Conservation (phyloP, 2,888 invertebrate genomes). For the Coelogynopora nodosa region DNA sequence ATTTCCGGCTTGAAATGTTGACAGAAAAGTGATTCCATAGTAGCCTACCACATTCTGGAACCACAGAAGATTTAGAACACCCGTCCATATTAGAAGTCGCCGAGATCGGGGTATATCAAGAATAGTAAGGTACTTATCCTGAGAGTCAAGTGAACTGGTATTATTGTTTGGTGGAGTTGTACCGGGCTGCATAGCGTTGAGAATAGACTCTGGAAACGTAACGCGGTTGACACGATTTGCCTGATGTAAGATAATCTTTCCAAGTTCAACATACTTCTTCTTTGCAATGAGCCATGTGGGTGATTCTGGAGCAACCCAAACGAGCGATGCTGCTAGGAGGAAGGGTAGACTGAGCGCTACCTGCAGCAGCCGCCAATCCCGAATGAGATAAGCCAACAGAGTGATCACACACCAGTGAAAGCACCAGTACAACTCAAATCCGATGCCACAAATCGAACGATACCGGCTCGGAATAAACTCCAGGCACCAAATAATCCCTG, state of each 20-base stretch:
- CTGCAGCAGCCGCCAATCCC: slow-evolving; percentile 10
- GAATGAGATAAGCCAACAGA: not conserved
- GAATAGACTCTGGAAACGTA: not conserved
- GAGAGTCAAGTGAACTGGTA: not conserved
- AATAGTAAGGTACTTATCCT: not conserved
- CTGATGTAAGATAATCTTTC: not conserved
- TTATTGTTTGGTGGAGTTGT: not conserved
- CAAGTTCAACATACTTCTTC: not conserved
- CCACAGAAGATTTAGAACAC: not conserved
- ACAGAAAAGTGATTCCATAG: not conserved
- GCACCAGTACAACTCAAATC: not conserved
- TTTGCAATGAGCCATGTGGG: not conserved
- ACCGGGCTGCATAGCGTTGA: not conserved
- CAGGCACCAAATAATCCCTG: slow-evolving; percentile 14
- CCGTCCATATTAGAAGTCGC: not conserved
- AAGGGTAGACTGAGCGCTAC: not conserved
- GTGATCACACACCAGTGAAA: not conserved
- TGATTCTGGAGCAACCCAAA: slow-evolving; percentile 1
- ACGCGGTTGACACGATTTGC: slow-evolving; percentile 10
- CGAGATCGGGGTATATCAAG: slow-evolving; percentile 1
- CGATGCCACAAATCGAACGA: not conserved
- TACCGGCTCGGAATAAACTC: not conserved
- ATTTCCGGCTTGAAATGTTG: not conserved
- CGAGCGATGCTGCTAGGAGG: not conserved
- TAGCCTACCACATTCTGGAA: slow-evolving; percentile 9